phyloP scores from a whole-genome alignment of 2,888 invertebrate species.

The Periphyllus acericola region DNA sequence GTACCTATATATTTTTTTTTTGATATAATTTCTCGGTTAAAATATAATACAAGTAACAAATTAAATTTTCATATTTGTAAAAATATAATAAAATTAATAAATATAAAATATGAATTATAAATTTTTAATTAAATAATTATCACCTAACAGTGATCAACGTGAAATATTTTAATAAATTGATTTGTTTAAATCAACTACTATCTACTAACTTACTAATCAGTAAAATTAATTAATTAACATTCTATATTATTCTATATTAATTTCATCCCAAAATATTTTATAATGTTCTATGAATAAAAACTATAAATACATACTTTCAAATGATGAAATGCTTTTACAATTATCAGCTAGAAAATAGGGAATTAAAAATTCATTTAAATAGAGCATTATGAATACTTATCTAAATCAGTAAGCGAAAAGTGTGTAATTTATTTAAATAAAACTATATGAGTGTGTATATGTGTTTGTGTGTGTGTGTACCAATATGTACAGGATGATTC shows the following conservation, averaged over 20 bases:
- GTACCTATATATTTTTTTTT: too few relatives aligned
- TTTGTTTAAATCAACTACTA: background rate
- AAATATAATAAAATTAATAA: too few relatives aligned
- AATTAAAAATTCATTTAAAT: background rate
- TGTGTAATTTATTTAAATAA: background rate
- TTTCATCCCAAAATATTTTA: background rate
- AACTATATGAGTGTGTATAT: background rate
- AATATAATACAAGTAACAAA: background rate
- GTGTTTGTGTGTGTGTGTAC: background rate
- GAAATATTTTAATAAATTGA: background rate
- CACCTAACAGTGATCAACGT: background rate
- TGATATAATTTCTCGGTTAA: background rate
- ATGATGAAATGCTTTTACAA: conserved; percentile 20
- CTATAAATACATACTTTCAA: conserved; percentile 40
- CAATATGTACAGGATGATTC: too few relatives aligned
- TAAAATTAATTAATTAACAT: background rate
- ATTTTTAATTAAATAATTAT: background rate
- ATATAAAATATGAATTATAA: background rate
- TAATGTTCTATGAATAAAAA: background rate
- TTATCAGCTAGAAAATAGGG: conserved; percentile 27
- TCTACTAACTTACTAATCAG: too few relatives aligned
- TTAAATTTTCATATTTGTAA: background rate
- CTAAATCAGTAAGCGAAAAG: background rate
- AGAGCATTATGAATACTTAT: background rate
- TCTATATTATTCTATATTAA: background rate